A percentile compares a stretch with the other conserved stretches of the same genome.
These are phyloP conservation scores for Sinodicranocentrus sp. DNA, from an alignment of 2,888 invertebrate genomes.

Conservation along the genomic window DNA sequence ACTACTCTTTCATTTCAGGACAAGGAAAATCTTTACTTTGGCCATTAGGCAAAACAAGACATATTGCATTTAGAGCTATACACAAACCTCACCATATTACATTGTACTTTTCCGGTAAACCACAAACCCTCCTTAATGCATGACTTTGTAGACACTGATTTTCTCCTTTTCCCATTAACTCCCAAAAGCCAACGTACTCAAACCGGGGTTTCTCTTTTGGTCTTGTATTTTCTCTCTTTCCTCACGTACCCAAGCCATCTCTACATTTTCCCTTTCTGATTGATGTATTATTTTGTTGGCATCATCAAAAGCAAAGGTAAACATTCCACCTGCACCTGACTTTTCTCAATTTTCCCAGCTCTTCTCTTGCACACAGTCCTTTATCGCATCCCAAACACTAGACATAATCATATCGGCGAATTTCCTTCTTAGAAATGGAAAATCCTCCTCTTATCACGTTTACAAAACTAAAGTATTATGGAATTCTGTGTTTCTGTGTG, in stretches of 20 bases:
- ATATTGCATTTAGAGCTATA: constrained; percentile 9
- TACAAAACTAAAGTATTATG: too few species aligned
- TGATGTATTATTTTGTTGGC: constrained; percentile 29
- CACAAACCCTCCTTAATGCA: constrained; percentile 19
- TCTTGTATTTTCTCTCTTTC: not conserved
- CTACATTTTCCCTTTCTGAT: not conserved
- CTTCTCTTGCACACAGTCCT: not conserved
- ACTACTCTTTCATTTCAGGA: too few species aligned
- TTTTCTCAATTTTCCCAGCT: constrained; percentile 44
- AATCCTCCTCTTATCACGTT: not conserved
- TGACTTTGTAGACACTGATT: constrained; percentile 2
- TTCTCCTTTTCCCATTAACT: constrained; percentile 1
- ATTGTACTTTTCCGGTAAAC: not conserved
- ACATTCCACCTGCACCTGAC: constrained; percentile 60
- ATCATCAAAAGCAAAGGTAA: constrained; percentile 46
- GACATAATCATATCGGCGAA: constrained; percentile 30
- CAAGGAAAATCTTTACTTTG: constrained; percentile 5
- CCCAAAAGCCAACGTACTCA: not conserved
- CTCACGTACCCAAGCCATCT: constrained; percentile 18
- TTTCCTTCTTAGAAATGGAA: constrained; percentile 9
- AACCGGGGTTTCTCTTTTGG: not conserved
- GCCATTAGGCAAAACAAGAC: constrained; percentile 23
- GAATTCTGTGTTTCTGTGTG: too few species aligned
- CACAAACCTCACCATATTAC: not conserved
- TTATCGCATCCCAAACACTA: constrained; percentile 21